Evolutionary conservation across 1,140 invertebrate species (phyloP).

Genomic region (Proctacanthus coquilletti): DNA sequence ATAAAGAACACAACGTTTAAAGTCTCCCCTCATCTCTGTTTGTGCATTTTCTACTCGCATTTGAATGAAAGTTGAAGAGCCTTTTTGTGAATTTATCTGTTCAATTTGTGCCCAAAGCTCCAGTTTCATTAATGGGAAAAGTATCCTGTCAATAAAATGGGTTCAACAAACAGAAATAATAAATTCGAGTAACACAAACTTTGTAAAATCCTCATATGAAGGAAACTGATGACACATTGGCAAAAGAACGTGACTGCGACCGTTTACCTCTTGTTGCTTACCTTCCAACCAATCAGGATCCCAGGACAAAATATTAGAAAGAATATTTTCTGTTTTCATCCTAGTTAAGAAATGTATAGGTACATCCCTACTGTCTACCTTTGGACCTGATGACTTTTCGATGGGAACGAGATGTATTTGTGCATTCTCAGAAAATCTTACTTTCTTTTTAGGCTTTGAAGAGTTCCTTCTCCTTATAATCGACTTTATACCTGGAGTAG

Average conservation of each 20-base stretch:
- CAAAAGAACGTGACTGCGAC: conserved; percentile 10
- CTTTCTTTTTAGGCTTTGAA: too few species aligned
- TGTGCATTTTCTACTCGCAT: too few species aligned
- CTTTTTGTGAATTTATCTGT: too few species aligned
- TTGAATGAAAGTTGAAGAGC: too few species aligned
- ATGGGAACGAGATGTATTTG: conserved; percentile 4
- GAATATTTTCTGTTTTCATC: conserved; percentile 12
- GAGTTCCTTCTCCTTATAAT: conserved; percentile 5
- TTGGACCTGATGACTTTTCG: conserved; percentile 1
- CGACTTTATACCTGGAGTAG: conserved; percentile 11
- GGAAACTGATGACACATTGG: conserved; percentile 16
- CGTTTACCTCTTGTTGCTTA: conserved; percentile 10
- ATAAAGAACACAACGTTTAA: too few species aligned
- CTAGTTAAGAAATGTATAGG: conserved; percentile 9
- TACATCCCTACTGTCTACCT: too few species aligned
- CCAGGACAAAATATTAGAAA: conserved; percentile 15
- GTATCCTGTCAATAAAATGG: conserved; percentile 10
- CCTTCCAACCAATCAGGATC: conserved; percentile 16
- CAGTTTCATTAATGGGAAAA: conserved; percentile 20
- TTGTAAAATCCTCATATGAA: conserved; percentile 15
- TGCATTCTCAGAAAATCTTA: too few species aligned
- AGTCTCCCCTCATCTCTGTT: too few species aligned
- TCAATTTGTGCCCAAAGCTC: conserved; percentile 16
- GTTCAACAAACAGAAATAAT: neutral
- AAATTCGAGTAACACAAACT: conserved; percentile 8